These are phyloP conservation scores for Mesorhabditis belari DNA, from an alignment of 2,888 invertebrate genomes.

Conservation along the genomic window DNA sequence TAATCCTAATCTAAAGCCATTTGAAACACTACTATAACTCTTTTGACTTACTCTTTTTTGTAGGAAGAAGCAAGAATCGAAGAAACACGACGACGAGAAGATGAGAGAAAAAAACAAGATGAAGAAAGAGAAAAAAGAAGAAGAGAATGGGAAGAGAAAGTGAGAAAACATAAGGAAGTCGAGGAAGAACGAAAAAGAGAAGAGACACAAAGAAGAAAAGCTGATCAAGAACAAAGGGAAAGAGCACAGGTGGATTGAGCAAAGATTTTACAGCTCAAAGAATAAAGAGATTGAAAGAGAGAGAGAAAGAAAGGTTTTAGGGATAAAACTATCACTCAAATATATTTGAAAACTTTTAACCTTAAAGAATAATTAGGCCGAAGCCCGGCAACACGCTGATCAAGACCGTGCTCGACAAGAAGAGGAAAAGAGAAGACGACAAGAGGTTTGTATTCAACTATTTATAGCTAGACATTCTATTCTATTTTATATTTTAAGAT, in stretches of 20 bases:
- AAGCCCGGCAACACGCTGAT: neutral
- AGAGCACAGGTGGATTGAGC: neutral
- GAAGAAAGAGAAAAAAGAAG: neutral
- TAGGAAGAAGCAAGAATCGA: neutral
- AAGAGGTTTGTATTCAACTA: too few species aligned
- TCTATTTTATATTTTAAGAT: too few species aligned
- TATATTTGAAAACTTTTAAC: too few species aligned
- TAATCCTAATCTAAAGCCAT: too few species aligned
- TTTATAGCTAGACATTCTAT: too few species aligned
- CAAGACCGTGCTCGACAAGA: neutral
- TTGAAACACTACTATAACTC: too few species aligned
- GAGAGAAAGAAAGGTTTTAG: neutral
- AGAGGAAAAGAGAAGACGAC: neutral
- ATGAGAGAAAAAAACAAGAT: neutral
- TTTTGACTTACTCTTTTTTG: neutral
- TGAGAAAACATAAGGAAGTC: neutral
- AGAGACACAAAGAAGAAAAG: neutral
- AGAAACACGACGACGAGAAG: neutral
- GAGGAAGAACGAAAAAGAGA: neutral
- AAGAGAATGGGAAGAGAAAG: neutral
- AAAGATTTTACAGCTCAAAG: too few species aligned
- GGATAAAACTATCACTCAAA: neutral
- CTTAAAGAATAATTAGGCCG: too few species aligned
- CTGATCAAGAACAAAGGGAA: neutral
- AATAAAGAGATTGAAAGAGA: neutral